Conservation (phyloP, 2,113 vertebrate genomes). For the Daubentonia madagascariensis region DNA sequence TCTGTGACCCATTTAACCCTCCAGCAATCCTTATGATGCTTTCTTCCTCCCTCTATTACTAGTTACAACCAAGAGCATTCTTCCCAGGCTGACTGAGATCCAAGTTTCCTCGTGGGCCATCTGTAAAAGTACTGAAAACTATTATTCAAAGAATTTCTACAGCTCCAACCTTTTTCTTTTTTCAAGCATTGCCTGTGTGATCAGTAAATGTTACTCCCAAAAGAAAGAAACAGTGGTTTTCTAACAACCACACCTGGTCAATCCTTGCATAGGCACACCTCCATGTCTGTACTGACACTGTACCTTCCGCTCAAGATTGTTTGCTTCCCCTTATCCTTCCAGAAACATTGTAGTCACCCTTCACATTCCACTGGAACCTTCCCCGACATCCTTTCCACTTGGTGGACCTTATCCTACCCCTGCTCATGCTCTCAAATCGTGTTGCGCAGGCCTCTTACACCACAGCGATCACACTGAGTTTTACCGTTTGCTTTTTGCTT, state of each 20-base stretch:
- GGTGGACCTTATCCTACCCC: neutral
- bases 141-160: neutral
- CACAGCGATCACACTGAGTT: neutral
- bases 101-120: neutral
- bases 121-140: neutral
- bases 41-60: neutral
- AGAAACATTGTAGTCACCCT: neutral
- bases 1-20: neutral
- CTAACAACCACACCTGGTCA: neutral
- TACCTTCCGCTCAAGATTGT: neutral
- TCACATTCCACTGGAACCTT: neutral
- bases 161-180: neutral
- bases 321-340: neutral
- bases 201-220: neutral
- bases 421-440: neutral
- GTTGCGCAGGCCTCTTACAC: neutral
- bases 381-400: neutral
- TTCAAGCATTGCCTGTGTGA: neutral
- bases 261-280: accelerated
- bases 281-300: accelerated
- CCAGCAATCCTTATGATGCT: neutral
- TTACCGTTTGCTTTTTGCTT: neutral
- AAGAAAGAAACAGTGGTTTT: neutral
- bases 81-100: neutral
- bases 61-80: neutral